Base-by-base conservation (phyloP, 2,888 invertebrate species). In the Coleophora flavipennella region DNA sequence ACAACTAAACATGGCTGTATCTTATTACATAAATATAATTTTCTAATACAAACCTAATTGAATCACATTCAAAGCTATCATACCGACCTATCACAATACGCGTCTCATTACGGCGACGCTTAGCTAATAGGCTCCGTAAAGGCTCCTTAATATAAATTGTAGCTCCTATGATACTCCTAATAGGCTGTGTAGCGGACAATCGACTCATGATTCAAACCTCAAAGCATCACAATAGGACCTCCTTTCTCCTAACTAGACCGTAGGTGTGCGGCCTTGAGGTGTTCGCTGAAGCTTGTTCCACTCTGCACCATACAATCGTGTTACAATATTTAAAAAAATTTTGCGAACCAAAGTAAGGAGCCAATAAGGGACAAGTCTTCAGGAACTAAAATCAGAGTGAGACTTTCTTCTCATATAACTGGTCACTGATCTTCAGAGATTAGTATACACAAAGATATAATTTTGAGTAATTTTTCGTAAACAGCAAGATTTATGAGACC, bases 181-280 rank as follows among this genome's bases (percentile, higher is more conserved):
- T 31, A 33, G 35, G 33, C 36, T 32, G 33, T 38, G 41, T 28
- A 20, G 20, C 20, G 20, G 20, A 20, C 20, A 20, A 20, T 20
- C 20, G 20, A 20, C 20, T 20, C 20, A 20, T 20, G 20, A 20
- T 20, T 20, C 20, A 20, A 20, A 20, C 20, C n/a, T 39, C 36
- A 33, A 39, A 59, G 53, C 59, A 67, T 65, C 64, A 74, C 75
- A 77, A 73, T 67, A 50, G 66, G 58, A 20, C 20, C 52, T 67
- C 77, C 78, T 79, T 78, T 80, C 78, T 76, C 73, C 69, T 61
- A 72, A 68, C 62, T 67, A 59, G 70, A 60, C 61, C 73, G 79
- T 80, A 70, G 80, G 79, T 66, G 74, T 63, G 53, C 68, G 80
- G 62, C 75, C 77, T 75, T 75, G 75, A 20, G 20, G 20, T 20